Percentiles rank a stretch among this genome's conserved stretches.
phyloP scores from a whole-genome alignment of 1,140 invertebrate species.

The Magallana angulata region DNA sequence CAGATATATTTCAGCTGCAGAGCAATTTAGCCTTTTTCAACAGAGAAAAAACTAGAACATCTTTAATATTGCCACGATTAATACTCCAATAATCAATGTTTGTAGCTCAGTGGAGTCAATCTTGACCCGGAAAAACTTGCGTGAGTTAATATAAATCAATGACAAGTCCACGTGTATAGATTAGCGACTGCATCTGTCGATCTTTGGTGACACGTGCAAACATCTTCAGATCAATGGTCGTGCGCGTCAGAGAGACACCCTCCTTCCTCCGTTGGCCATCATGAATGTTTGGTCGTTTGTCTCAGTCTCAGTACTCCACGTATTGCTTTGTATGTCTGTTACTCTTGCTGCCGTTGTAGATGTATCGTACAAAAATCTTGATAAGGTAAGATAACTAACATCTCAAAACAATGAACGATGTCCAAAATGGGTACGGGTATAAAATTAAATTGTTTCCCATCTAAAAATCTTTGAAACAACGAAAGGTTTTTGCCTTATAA shows the following conservation, averaged over 20 bases:
- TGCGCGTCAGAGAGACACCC: neutral
- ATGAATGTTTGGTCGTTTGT: neutral
- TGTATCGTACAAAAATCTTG: neutral
- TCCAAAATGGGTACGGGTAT: too few species aligned
- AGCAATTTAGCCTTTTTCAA: too few species aligned
- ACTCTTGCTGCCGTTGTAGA: neutral
- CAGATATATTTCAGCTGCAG: too few species aligned
- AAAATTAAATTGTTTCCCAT: too few species aligned
- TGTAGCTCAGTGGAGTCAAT: neutral
- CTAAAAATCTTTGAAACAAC: too few species aligned
- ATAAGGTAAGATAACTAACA: neutral
- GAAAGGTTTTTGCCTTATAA: too few species aligned
- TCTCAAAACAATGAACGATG: too few species aligned
- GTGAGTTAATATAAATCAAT: constrained; percentile 7
- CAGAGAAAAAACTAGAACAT: too few species aligned
- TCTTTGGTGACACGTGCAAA: neutral
- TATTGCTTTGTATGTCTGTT: neutral
- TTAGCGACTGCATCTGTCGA: neutral
- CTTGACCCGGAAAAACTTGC: neutral
- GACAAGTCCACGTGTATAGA: neutral
- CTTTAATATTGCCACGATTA: too few species aligned
- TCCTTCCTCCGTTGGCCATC: neutral
- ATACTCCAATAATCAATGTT: neutral
- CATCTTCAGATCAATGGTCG: constrained; percentile 20
- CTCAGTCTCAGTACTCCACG: neutral